Conservation (phyloP, 2,113 vertebrate species). For the Poicephalus meyeri region DNA sequence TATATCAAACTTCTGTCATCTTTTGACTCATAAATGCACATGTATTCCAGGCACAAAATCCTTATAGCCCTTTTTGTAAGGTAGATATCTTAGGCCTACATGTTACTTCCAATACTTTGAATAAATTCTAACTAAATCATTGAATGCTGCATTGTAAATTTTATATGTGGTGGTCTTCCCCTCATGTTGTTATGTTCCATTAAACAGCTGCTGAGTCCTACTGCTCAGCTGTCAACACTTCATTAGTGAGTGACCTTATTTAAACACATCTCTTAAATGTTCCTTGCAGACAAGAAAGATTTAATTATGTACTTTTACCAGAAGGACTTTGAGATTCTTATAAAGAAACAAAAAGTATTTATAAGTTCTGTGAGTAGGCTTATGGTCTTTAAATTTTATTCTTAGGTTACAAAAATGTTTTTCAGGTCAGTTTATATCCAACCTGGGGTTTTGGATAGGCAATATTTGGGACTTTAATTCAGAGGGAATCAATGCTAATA, state of each 20-base stretch:
- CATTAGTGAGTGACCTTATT: background rate
- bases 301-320: background rate
- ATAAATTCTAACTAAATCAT: background rate
- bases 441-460: background rate
- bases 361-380: background rate
- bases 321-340: background rate
- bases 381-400: background rate
- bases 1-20: background rate
- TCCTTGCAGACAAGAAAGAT: background rate
- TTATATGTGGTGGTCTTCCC: background rate
- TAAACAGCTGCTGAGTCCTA: background rate
- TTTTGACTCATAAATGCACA: background rate
- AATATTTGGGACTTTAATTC: background rate
- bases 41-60: background rate
- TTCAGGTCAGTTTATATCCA: background rate
- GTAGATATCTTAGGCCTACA: background rate
- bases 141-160: background rate
- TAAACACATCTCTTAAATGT: background rate
- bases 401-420: background rate
- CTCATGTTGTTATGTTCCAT: rapidly evolving
- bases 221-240: background rate
- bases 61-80: background rate
- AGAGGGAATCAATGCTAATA: background rate
- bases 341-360: background rate
- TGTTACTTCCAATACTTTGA: background rate